Conservation (phyloP, 2,888 invertebrate species). For the Syritta pipiens region DNA sequence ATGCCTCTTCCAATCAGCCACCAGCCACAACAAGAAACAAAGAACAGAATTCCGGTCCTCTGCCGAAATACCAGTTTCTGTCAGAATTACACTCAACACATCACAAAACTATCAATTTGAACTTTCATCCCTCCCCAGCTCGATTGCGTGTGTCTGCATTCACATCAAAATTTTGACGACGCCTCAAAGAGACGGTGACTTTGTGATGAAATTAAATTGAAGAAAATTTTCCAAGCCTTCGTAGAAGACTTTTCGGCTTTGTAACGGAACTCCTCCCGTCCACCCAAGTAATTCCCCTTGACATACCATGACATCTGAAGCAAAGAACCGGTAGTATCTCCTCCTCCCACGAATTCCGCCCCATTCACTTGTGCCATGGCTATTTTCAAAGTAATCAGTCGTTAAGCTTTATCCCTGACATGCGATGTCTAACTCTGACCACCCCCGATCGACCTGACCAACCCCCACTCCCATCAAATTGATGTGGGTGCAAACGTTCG, state of each 20-base stretch:
- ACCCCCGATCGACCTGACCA: background rate
- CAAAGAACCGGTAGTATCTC: conserved; percentile 3
- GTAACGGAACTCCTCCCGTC: background rate
- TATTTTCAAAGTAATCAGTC: conserved; percentile 61
- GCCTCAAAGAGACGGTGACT: conserved; percentile 44
- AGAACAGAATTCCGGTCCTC: too few species aligned
- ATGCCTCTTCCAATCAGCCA: too few species aligned
- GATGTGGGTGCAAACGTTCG: conserved; percentile 52
- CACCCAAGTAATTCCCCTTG: conserved; percentile 48
- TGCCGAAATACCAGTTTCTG: too few species aligned
- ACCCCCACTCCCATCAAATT: conserved; percentile 10
- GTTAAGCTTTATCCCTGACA: conserved; percentile 58
- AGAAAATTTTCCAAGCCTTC: conserved; percentile 40
- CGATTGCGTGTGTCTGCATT: conserved; percentile 13
- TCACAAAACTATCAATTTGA: conserved; percentile 61
- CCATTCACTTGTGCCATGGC: conserved; percentile 19
- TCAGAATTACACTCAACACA: too few species aligned
- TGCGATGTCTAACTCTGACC: conserved; percentile 23
- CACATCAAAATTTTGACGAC: conserved; percentile 50
- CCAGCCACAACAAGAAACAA: too few species aligned
- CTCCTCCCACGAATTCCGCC: background rate
- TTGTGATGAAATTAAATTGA: conserved; percentile 60
- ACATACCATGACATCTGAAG: conserved; percentile 41
- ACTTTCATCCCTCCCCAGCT: conserved; percentile 34
- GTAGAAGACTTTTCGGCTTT: conserved; percentile 38